A percentile compares a stretch with the other conserved stretches of the same genome.
Evolutionary conservation across 2,888 invertebrate species (phyloP).

Genomic region (Spilosoma lubricipeda): DNA sequence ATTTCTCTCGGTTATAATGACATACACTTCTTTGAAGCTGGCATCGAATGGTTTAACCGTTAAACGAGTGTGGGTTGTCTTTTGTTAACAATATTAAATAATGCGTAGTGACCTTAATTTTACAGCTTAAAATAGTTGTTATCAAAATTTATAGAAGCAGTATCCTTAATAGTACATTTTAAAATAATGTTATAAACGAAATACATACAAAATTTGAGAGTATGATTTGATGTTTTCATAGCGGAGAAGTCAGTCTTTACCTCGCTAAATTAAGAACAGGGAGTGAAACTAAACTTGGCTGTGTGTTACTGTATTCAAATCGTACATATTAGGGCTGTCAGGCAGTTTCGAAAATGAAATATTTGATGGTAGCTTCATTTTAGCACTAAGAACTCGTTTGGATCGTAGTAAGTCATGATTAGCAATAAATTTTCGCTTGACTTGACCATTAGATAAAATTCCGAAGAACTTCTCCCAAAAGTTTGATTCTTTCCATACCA

Average conservation of each 20-base stretch:
- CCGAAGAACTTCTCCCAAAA: slow-evolving; percentile 72
- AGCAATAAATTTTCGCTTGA: slow-evolving; percentile 26
- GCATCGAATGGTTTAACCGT: slow-evolving; percentile 58
- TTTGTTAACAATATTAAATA: slow-evolving; percentile 56
- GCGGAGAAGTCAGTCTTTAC: slow-evolving; percentile 83
- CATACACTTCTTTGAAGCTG: slow-evolving; percentile 76
- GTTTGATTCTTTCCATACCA: slow-evolving; percentile 75
- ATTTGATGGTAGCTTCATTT: slow-evolving; percentile 52
- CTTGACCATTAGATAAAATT: slow-evolving; percentile 53
- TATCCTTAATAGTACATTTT: slow-evolving; percentile 54
- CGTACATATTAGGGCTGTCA: slow-evolving; percentile 62
- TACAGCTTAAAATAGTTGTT: slow-evolving; percentile 68
- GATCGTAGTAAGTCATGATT: slow-evolving; percentile 26
- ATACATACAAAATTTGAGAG: slow-evolving; percentile 48
- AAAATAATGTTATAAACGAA: slow-evolving; percentile 46
- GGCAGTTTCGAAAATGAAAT: slow-evolving; percentile 61
- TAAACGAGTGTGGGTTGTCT: slow-evolving; percentile 42
- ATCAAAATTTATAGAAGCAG: slow-evolving; percentile 67
- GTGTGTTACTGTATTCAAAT: slow-evolving; percentile 64
- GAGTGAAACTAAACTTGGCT: slow-evolving; percentile 74
- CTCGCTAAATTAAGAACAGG: slow-evolving; percentile 75
- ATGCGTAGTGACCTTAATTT: slow-evolving; percentile 53
- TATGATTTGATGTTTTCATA: slow-evolving; percentile 60
- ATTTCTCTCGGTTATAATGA: slow-evolving; percentile 49
- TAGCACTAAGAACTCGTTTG: slow-evolving; percentile 29